These are phyloP conservation scores for Brassicogethes aeneus DNA, from an alignment of 2,888 invertebrate species.

Conservation along the genomic window DNA sequence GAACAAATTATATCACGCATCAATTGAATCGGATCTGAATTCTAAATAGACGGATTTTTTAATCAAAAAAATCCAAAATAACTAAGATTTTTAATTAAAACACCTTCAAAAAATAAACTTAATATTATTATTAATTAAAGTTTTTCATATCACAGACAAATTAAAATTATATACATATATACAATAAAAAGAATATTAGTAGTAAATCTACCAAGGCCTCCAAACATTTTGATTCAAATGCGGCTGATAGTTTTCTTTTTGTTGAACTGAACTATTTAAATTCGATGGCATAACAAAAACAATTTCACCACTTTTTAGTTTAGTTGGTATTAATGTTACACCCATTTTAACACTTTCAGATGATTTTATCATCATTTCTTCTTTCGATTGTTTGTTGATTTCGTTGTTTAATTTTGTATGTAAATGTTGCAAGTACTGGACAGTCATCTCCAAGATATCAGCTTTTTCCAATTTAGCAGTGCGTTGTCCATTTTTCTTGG, in stretches of 20 bases:
- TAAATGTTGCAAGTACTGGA: slow-evolving; percentile 47
- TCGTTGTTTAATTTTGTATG: slow-evolving; percentile 31
- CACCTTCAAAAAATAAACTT: no score
- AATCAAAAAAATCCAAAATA: no score
- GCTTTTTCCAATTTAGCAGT: slow-evolving; percentile 57
- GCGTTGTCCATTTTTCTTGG: slow-evolving; percentile 31
- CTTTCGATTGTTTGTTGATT: slow-evolving; percentile 8
- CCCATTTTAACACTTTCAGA: slow-evolving; percentile 23
- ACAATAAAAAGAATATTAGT: not conserved
- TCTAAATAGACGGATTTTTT: no score
- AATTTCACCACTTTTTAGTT: slow-evolving; percentile 37
- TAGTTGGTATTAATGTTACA: slow-evolving; percentile 35
- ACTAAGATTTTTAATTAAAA: no score
- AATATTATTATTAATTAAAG: not conserved
- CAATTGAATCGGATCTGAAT: no score
- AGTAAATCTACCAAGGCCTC: slow-evolving; percentile 34
- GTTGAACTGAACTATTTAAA: slow-evolving; percentile 8
- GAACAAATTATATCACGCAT: no score
- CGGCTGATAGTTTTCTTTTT: slow-evolving; percentile 6
- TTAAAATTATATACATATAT: not conserved
- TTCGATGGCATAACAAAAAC: slow-evolving; percentile 37
- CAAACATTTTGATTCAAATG: slow-evolving; percentile 29
- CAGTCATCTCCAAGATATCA: slow-evolving; percentile 56
- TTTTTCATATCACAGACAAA: not conserved
- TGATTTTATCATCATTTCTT: slow-evolving; percentile 9